Conservation (phyloP, 2,113 vertebrate genomes). For the Oreochromis tanganicae region DNA sequence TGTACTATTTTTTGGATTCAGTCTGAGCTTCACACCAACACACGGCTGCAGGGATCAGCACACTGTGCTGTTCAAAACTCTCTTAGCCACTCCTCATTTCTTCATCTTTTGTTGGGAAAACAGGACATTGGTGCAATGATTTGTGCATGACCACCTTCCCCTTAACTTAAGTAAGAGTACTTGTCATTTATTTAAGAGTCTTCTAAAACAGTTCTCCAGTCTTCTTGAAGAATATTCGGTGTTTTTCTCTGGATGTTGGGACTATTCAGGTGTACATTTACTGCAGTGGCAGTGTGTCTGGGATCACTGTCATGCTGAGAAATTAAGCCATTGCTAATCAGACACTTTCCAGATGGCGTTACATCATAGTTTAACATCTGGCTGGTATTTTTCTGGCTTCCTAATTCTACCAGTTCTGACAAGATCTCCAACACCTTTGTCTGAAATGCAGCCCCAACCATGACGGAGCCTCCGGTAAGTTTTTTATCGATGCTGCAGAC, state of each 20-base stretch:
- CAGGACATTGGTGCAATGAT: background rate
- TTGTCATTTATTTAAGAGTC: background rate
- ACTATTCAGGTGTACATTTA: background rate
- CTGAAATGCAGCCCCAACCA: background rate
- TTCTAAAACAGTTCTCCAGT: background rate
- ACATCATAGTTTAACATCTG: background rate
- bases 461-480: background rate
- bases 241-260: background rate
- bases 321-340: background rate
- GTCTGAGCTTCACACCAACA: background rate
- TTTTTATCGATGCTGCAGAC: background rate
- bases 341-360: background rate
- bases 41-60: rapidly evolving
- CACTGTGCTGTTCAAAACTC: background rate
- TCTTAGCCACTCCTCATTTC: background rate
- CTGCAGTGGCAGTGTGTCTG: background rate
- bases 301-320: background rate
- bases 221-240: background rate
- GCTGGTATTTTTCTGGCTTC: background rate
- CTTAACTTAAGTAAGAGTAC: background rate
- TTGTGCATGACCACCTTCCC: rapidly evolving
- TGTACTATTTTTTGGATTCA: background rate
- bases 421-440: background rate
- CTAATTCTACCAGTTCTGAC: background rate
- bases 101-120: background rate